These are phyloP conservation scores for Microcebus murinus DNA, from an alignment of 2,113 vertebrate species.

Conservation along the genomic window DNA sequence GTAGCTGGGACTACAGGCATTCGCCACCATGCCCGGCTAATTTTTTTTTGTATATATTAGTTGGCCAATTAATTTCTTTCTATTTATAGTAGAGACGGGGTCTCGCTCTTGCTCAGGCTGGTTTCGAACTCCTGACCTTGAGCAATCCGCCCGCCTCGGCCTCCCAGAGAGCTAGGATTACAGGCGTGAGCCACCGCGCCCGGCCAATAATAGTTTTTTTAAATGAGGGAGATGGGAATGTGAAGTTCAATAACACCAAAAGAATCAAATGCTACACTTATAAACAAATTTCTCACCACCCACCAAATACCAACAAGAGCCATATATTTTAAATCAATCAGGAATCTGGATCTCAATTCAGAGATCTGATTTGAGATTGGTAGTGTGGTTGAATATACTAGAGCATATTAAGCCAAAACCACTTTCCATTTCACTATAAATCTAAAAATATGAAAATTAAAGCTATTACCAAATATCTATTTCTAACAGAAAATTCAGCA, in stretches of 20 bases:
- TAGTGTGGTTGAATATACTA: background rate
- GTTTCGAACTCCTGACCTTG: no score
- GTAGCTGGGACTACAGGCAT: no score
- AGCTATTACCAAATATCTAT: background rate
- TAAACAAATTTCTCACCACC: background rate
- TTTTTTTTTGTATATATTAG: no score
- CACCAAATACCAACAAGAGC: background rate
- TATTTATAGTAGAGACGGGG: no score
- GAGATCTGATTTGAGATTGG: background rate
- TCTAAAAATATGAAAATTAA: conserved; percentile 5
- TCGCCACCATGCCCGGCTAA: no score
- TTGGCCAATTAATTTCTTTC: no score
- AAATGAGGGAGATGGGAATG: background rate
- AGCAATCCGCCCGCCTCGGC: no score
- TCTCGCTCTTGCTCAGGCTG: no score
- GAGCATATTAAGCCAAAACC: background rate
- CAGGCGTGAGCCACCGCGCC: no score
- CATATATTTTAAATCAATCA: background rate
- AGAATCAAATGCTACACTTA: conserved; percentile 10
- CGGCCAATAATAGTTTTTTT: background rate
- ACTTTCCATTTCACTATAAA: background rate
- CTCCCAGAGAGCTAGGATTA: no score
- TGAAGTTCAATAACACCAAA: background rate
- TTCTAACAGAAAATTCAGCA: background rate
- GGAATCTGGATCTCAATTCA: background rate